Evolutionary conservation across 2,797 vertebrate species (phyloP).

Genomic region (Syngnathus rostellatus): DNA sequence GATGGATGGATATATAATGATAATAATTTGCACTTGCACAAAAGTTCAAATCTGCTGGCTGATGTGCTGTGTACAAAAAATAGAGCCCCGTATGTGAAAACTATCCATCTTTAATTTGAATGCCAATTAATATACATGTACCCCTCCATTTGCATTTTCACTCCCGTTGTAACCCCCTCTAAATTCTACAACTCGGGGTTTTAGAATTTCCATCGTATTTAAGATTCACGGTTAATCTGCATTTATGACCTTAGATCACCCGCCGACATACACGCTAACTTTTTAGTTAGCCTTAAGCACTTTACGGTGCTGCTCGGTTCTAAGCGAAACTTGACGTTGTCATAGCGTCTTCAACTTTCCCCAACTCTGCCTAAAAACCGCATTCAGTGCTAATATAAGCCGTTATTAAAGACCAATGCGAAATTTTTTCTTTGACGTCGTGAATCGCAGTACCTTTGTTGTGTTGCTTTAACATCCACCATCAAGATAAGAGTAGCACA

Average conservation of each 20-base stretch:
- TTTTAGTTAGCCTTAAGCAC: neutral
- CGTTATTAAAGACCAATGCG: neutral
- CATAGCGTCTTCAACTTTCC: neutral
- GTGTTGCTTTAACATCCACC: constrained; percentile 27
- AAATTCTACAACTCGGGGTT: neutral
- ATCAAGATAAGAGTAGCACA: constrained; percentile 16
- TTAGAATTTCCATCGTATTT: neutral
- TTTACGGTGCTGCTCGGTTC: neutral
- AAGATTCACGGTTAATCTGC: neutral
- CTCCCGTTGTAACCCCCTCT: too few relatives aligned
- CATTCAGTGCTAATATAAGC: neutral
- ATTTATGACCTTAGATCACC: constrained; percentile 5
- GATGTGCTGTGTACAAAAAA: too few relatives aligned
- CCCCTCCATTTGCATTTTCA: too few relatives aligned
- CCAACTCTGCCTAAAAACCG: neutral
- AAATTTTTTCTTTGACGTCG: neutral
- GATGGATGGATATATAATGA: too few relatives aligned
- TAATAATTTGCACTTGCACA: too few relatives aligned
- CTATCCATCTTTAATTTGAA: too few relatives aligned
- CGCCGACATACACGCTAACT: neutral
- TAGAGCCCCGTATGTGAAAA: too few relatives aligned
- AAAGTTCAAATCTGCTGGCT: too few relatives aligned
- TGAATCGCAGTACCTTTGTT: constrained; percentile 21
- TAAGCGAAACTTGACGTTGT: neutral
- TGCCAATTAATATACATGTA: too few relatives aligned